These are phyloP conservation scores for Leptatherina wallacei DNA, from an alignment of 2,797 vertebrate genomes.

Conservation along the genomic window DNA sequence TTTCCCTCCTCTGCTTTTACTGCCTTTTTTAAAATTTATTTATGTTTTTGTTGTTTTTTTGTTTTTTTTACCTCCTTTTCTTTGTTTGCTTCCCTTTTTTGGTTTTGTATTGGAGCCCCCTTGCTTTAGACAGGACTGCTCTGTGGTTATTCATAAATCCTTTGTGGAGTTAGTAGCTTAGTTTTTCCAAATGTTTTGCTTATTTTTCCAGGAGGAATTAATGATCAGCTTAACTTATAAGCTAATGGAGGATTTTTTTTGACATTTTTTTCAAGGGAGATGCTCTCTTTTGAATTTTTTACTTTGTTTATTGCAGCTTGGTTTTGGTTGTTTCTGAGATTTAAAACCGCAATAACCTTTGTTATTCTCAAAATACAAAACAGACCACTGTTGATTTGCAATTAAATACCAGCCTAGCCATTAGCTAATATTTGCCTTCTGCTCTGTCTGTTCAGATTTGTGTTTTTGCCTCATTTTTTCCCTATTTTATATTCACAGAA, in stretches of 20 bases:
- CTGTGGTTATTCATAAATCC: conserved; percentile 62
- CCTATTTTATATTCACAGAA: conserved; percentile 46
- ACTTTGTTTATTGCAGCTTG: neutral
- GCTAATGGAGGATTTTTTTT: conserved; percentile 43
- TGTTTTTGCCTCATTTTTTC: conserved; percentile 15
- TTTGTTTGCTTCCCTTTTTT: conserved; percentile 48
- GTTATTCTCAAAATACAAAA: conserved; percentile 27
- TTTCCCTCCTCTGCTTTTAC: conserved; percentile 13
- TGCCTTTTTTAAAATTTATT: conserved; percentile 1
- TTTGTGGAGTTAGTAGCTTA: conserved; percentile 32
- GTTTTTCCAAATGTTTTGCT: conserved; percentile 39
- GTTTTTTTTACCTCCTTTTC: conserved; percentile 26
- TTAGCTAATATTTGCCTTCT: conserved; percentile 16
- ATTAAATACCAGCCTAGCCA: conserved; percentile 34
- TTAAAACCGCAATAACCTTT: conserved; percentile 2
- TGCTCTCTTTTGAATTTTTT: neutral
- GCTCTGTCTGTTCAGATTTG: conserved; percentile 32
- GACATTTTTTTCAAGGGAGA: conserved; percentile 6
- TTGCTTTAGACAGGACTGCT: conserved; percentile 41
- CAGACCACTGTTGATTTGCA: conserved; percentile 19
- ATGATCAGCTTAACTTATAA: conserved; percentile 39
- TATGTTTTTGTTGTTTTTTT: conserved; percentile 6
- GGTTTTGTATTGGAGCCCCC: conserved; percentile 51
- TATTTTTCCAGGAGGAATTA: conserved; percentile 21
- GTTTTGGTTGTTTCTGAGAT: neutral